Conservation (phyloP, 2,888 invertebrate species). For the Vannuccia rotundouncinata region DNA sequence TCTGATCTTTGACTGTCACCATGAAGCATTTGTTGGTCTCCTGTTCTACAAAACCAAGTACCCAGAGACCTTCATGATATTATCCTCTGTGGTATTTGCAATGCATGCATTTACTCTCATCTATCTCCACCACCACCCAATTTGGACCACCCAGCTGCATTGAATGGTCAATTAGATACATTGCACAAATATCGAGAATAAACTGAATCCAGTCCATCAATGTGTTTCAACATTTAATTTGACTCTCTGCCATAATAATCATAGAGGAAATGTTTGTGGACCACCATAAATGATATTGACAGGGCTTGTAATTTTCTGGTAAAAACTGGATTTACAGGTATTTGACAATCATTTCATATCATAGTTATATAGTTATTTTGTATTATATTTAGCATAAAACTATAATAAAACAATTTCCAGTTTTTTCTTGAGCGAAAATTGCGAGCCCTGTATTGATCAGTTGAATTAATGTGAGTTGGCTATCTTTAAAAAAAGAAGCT, state of each 20-base stretch:
- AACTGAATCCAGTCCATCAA: neutral
- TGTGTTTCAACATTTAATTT: neutral
- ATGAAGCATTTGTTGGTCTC: neutral
- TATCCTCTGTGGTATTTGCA: neutral
- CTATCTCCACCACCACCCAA: neutral
- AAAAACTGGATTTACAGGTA: too few species aligned
- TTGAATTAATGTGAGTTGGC: neutral
- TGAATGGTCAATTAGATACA: neutral
- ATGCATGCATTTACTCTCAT: neutral
- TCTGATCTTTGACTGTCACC: neutral
- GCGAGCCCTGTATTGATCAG: too few species aligned
- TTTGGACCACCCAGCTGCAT: neutral
- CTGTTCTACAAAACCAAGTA: neutral
- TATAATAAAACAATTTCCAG: too few species aligned
- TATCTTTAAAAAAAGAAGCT: neutral
- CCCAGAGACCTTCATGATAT: neutral
- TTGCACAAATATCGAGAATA: neutral
- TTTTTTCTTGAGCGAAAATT: too few species aligned
- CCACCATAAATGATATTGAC: neutral
- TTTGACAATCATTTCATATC: too few species aligned
- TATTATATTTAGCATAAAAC: too few species aligned
- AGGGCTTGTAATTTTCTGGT: too few species aligned
- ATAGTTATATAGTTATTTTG: too few species aligned
- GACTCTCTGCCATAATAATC: neutral
- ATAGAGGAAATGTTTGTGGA: neutral